Evolutionary conservation across 2,797 vertebrate genomes (phyloP), one percentile per base, ranked within the genome.

Genomic region (Percopsis omiscomaycus): DNA sequence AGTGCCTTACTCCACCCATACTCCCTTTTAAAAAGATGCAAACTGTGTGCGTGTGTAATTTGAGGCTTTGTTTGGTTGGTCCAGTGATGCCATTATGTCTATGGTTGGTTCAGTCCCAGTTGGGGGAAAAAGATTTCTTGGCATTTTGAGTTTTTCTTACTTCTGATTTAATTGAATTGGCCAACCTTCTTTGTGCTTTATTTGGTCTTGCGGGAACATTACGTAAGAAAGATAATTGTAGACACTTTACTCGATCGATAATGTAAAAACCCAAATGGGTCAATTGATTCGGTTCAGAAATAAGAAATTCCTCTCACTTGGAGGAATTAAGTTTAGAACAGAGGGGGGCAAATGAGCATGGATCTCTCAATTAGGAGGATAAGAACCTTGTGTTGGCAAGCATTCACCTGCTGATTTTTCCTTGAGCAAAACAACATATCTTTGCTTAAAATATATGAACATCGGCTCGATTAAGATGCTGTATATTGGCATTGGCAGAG

Each of bases 1-100:
- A 90, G 93, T 93, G 93, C 92, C 93, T 94, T 94, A 93, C 84
- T 87, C 80, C 76, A 80, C 71, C 84, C 82, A 76, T 55, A 59
- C 80, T 71, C 71, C 81, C 74, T 22, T 22, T 87, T 81, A 85
- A 86, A 74, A 52, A 60, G 28, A 69, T 68, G 65, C 58, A 79
- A 65, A 78, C 79, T 82, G 83, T 82, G 83, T 74, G 47, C 82
- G 59, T 71, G 63, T 70, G 46, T 78, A 74, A 53, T 66, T 61
- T 56, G 68, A 84, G 73, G 73, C 37, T 75, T 82, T 83, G 77
- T 78, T 80, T 73, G 84, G 73, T 78, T 75, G 69, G 70, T 62
- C 10, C 10, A 50, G 50, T 55, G 32, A 68, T 57, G 15, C 47
- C 37, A 11, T n/a, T 60, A 14, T 32, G 16, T 55, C n/a, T 68